Evolutionary conservation across 2,888 invertebrate genomes (phyloP).

Genomic region (Auanema sp.): DNA sequence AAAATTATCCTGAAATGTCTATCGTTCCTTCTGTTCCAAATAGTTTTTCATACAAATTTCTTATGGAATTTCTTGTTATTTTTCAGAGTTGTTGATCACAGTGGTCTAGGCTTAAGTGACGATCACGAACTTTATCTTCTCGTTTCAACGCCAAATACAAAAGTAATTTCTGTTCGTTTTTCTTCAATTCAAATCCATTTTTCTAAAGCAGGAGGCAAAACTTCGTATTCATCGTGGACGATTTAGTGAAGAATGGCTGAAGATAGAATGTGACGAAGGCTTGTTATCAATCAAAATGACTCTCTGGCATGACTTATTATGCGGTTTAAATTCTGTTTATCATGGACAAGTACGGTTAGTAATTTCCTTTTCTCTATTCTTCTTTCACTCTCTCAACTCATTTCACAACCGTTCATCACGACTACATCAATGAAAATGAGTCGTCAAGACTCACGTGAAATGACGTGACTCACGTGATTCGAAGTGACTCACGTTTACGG

Average conservation of each 20-base stretch:
- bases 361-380: too few relatives aligned
- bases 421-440: too few relatives aligned
- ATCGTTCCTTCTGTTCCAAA: too few relatives aligned
- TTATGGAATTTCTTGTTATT: constrained; percentile 3
- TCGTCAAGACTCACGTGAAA: too few relatives aligned
- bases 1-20: too few relatives aligned
- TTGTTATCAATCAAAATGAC: constrained; percentile 40
- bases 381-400: too few relatives aligned
- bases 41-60: too few relatives aligned
- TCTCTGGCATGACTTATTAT: constrained; percentile 50
- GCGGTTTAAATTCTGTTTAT: constrained; percentile 46
- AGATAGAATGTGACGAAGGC: constrained; percentile 42
- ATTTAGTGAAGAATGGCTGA: constrained; percentile 45
- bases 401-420: too few relatives aligned
- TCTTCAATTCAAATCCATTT: not conserved
- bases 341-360: constrained; percentile 46
- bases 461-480: too few relatives aligned
- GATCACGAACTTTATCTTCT: constrained; percentile 37
- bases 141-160: constrained; percentile 24
- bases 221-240: constrained; percentile 24
- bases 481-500: too few relatives aligned
- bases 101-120: constrained; percentile 40
- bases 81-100: constrained; percentile 49
- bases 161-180: constrained; percentile 6
- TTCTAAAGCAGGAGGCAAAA: constrained; percentile 15